Percentiles rank a stretch among this genome's conserved stretches.
Conservation (phyloP, 2,797 vertebrate species). For the Leptodactylus fallax region DNA sequence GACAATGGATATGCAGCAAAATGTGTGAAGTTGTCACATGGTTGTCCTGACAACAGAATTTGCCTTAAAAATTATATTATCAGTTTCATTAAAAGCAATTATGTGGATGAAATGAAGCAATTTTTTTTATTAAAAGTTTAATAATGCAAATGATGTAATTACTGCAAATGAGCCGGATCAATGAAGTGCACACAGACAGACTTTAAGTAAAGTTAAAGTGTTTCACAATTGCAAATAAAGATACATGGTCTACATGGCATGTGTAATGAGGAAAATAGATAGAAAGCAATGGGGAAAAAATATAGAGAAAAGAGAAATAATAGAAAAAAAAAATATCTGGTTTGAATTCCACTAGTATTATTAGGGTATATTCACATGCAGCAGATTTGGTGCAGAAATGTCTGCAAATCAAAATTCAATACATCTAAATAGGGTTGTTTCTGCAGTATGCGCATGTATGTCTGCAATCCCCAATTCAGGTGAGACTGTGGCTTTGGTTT, state of each 20-base stretch:
- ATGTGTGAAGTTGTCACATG: slow-evolving; percentile 36
- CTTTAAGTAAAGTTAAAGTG: not conserved
- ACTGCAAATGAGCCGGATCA: slow-evolving; percentile 67
- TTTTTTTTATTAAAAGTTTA: slow-evolving; percentile 68
- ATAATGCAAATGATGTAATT: slow-evolving; percentile 68
- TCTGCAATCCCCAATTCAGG: too few species aligned
- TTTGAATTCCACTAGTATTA: too few species aligned
- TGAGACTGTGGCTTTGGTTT: too few species aligned
- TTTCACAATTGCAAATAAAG: not conserved
- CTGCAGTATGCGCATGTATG: too few species aligned
- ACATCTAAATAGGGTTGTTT: too few species aligned
- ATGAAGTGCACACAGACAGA: slow-evolving; percentile 51
- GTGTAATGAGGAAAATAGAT: not conserved
- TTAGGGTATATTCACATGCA: too few species aligned
- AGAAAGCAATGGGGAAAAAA: too few species aligned
- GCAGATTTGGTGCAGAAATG: too few species aligned
- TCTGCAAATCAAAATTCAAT: too few species aligned
- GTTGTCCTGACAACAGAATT: slow-evolving; percentile 57
- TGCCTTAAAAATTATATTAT: slow-evolving; percentile 11
- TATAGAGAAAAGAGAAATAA: too few species aligned
- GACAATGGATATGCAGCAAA: not conserved
- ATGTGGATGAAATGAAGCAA: slow-evolving; percentile 57
- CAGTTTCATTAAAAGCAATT: slow-evolving; percentile 34
- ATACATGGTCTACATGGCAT: not conserved
- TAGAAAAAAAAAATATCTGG: too few species aligned